phyloP scores from a whole-genome alignment of 2,888 invertebrate genomes.

The Stenodema calcarata region DNA sequence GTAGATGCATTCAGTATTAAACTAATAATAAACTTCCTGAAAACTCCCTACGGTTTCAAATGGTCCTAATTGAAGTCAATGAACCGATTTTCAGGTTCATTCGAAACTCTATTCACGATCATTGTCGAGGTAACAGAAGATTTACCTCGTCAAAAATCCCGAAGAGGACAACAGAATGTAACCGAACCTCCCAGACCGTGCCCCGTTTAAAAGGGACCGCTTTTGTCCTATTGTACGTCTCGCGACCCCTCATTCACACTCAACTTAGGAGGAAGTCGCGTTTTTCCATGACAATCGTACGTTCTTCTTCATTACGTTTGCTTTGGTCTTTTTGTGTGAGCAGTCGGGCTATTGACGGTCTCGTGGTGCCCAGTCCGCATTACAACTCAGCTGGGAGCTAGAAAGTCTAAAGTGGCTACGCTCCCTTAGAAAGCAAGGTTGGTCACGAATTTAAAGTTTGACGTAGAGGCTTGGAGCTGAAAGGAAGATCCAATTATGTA shows the following conservation, averaged over 20 bases:
- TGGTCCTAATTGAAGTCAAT: constrained; percentile 7
- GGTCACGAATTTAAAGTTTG: background rate
- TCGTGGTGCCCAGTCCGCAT: background rate
- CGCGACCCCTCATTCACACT: background rate
- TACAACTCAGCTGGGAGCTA: background rate
- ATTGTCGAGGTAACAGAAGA: background rate
- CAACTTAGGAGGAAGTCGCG: constrained; percentile 8
- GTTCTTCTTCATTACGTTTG: constrained; percentile 21
- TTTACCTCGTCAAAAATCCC: background rate
- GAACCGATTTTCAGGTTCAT: constrained; percentile 6
- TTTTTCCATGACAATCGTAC: background rate
- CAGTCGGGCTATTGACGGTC: background rate
- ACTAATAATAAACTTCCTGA: background rate
- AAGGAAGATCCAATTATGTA: no score
- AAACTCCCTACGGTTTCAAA: background rate
- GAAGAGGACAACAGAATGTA: constrained; percentile 11
- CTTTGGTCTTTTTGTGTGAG: background rate
- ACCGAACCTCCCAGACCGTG: constrained; percentile 22
- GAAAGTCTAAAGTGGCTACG: background rate
- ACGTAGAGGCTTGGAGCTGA: background rate
- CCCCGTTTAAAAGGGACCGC: background rate
- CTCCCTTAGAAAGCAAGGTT: background rate
- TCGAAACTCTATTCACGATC: background rate
- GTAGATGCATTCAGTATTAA: no score
- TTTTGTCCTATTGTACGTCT: background rate